A percentile compares a stretch with the other conserved stretches of the same genome.
Conservation (phyloP, 1,140 invertebrate genomes). For the Saxidomus purpurata region DNA sequence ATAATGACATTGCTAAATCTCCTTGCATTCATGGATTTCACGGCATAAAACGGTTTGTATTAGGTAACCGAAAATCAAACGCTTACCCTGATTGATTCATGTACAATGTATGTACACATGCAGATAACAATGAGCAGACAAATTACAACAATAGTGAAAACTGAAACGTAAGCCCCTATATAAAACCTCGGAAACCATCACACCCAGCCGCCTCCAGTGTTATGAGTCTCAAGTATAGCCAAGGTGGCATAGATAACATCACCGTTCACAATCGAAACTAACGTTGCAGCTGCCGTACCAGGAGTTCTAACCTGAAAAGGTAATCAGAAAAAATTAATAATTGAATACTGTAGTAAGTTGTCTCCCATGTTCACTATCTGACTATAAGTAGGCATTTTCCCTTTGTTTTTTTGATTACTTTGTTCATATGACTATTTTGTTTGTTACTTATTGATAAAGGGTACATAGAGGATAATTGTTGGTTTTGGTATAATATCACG, state of each 20-base stretch:
- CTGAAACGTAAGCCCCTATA: neutral
- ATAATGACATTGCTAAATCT: no score
- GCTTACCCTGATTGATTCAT: slow-evolving; percentile 47
- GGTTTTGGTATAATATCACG: no score
- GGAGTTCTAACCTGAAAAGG: slow-evolving; percentile 22
- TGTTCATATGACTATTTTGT: no score
- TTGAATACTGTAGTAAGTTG: no score
- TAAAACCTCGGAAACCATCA: slow-evolving; percentile 36
- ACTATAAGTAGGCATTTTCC: no score
- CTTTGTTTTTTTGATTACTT: no score
- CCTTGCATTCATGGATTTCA: no score
- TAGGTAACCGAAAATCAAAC: neutral
- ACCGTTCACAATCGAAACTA: slow-evolving; percentile 25
- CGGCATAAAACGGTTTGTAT: no score
- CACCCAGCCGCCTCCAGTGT: slow-evolving; percentile 10
- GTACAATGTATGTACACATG: slow-evolving; percentile 25
- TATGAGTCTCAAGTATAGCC: slow-evolving; percentile 20
- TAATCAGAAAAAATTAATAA: no score
- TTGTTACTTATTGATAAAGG: no score
- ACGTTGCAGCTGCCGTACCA: neutral
- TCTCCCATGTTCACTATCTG: no score
- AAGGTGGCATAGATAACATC: slow-evolving; percentile 52
- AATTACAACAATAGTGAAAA: slow-evolving; percentile 26
- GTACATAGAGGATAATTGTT: no score
- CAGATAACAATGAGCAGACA: slow-evolving; percentile 30